These are phyloP conservation scores for Cyclura pinguis DNA, from an alignment of 2,797 vertebrate genomes.

Conservation along the genomic window DNA sequence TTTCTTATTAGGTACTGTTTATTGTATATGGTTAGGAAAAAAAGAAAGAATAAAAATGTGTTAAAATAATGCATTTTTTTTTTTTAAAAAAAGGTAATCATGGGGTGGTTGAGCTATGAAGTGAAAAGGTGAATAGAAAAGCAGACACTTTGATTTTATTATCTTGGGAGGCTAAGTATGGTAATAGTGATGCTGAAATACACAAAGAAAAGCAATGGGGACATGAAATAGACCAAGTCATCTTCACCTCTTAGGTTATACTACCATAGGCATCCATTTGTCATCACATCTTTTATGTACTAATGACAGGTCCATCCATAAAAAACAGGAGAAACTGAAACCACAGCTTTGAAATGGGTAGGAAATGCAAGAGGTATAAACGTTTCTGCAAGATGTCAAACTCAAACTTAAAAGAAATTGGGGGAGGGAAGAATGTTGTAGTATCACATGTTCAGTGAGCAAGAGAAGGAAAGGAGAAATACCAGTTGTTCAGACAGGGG, in stretches of 20 bases:
- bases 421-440: constrained; percentile 45
- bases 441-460: constrained; percentile 2
- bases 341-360: constrained; percentile 51
- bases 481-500: background rate
- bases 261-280: constrained; percentile 59
- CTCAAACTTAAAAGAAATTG: constrained; percentile 15
- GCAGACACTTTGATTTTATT: constrained; percentile 18
- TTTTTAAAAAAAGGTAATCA: background rate
- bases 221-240: constrained; percentile 31
- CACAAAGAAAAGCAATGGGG: constrained; percentile 22
- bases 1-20: background rate
- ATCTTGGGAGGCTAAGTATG: constrained; percentile 1
- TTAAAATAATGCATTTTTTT: background rate
- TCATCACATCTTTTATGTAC: constrained; percentile 65
- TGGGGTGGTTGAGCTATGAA: background rate
- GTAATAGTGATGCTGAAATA: constrained; percentile 6
- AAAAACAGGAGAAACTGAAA: constrained; percentile 64
- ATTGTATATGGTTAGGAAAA: background rate
- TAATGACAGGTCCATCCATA: constrained; percentile 63
- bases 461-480: constrained; percentile 8
- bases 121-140: constrained; percentile 10
- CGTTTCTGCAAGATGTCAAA: constrained; percentile 62
- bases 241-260: constrained; percentile 48
- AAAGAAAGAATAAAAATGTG: background rate
- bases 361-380: background rate